phyloP scores from a whole-genome alignment of 2,113 vertebrate species.

The Coregonus clupeaformis region DNA sequence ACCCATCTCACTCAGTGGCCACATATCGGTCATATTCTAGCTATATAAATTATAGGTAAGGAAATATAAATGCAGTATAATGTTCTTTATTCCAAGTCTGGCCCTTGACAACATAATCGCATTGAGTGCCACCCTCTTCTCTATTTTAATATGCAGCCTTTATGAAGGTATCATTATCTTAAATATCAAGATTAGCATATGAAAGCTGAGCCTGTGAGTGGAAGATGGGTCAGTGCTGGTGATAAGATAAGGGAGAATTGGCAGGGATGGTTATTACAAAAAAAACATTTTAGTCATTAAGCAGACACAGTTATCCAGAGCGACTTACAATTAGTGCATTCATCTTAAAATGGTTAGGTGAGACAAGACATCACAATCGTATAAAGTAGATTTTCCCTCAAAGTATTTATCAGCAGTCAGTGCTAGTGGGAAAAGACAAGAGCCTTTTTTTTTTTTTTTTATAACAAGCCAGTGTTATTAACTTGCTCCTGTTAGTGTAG shows the following conservation, averaged over 20 bases:
- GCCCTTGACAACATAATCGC: not conserved
- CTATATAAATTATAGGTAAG: not conserved
- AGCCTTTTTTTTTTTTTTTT: no score
- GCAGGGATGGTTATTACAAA: no score
- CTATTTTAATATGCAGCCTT: not conserved
- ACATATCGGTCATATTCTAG: no score
- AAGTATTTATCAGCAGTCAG: no score
- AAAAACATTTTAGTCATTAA: no score
- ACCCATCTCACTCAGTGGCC: not conserved
- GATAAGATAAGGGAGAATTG: no score
- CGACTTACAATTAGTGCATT: no score
- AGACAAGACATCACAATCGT: no score
- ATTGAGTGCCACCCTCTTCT: not conserved
- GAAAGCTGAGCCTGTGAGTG: conserved; percentile 6
- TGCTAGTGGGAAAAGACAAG: no score
- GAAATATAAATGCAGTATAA: not conserved
- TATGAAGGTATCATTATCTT: conserved; percentile 2
- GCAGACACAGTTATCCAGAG: no score
- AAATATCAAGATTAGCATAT: conserved; percentile 28
- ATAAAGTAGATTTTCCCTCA: no score
- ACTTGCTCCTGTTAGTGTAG: not conserved
- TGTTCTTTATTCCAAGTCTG: not conserved
- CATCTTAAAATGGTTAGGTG: no score
- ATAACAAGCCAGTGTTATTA: not conserved
- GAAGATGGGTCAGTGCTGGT: not conserved